Percentiles rank a stretch among this genome's conserved stretches.
phyloP scores from a whole-genome alignment of 2,888 invertebrate genomes.

The Trichogramma dendrolimi region DNA sequence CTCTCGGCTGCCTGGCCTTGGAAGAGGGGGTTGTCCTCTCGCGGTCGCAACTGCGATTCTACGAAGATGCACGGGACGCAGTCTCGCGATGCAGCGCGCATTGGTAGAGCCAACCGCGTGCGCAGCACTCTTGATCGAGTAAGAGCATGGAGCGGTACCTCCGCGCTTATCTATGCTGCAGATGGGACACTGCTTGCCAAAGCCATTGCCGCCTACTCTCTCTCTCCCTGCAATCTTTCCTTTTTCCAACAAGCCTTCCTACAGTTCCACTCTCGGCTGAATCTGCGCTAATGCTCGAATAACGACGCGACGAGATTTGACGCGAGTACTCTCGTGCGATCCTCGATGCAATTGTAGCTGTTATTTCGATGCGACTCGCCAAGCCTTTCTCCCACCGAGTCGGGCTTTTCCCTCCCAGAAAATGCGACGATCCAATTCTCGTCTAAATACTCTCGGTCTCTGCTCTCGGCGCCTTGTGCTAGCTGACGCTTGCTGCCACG shows the following conservation, averaged over 20 bases:
- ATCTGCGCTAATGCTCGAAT: constrained; percentile 24
- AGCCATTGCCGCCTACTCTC: constrained; percentile 17
- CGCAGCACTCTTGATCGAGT: too few species aligned
- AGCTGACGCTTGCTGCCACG: too few species aligned
- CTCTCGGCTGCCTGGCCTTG: constrained; percentile 26
- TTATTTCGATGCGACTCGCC: background rate
- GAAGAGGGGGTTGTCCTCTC: constrained; percentile 42
- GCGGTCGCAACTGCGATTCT: too few species aligned
- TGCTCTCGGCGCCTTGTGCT: background rate
- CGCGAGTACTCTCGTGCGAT: constrained; percentile 5
- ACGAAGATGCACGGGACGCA: too few species aligned
- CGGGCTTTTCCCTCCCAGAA: background rate
- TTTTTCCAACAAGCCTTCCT: constrained; percentile 25
- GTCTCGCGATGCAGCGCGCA: too few species aligned
- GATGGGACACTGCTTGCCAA: too few species aligned
- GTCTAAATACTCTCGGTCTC: constrained; percentile 20
- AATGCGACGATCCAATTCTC: constrained; percentile 1
- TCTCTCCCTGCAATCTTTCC: constrained; percentile 26
- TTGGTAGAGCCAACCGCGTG: too few species aligned
- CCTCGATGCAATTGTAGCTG: background rate
- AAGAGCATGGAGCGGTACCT: too few species aligned
- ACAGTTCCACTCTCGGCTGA: constrained; percentile 20
- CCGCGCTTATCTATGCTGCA: too few species aligned
- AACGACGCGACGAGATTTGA: constrained; percentile 3
- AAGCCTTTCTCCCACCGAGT: constrained; percentile 16